A percentile compares a stretch with the other conserved stretches of the same genome.
Conservation (phyloP, 2,797 vertebrate genomes). For the Hydrocynus forskahlii region DNA sequence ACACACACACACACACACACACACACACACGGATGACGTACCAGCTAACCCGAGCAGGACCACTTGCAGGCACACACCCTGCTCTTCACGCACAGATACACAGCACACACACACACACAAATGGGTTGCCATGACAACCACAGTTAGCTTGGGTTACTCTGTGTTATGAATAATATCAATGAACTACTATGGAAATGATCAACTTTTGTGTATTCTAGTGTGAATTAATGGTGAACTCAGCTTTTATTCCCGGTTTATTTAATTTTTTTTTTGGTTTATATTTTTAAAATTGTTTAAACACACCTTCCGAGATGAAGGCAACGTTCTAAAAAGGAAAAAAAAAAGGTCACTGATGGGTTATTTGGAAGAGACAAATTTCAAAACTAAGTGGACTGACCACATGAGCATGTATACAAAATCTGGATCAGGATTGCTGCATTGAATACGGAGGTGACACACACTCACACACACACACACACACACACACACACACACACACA, state of each 20-base stretch:
- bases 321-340: neutral
- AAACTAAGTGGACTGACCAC: neutral
- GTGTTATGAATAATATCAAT: constrained; percentile 50
- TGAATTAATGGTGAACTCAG: constrained; percentile 53
- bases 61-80: constrained; percentile 11
- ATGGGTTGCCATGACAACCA: constrained; percentile 48
- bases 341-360: neutral
- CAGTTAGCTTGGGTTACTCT: constrained; percentile 45
- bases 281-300: neutral
- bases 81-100: neutral
- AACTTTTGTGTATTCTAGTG: constrained; percentile 39
- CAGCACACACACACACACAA: constrained; percentile 31
- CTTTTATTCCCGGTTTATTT: neutral
- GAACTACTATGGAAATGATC: constrained; percentile 44
- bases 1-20: constrained; percentile 34
- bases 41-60: constrained; percentile 45
- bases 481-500: constrained; percentile 17
- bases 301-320: neutral
- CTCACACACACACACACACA: neutral
- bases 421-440: neutral
- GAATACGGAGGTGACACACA: neutral
- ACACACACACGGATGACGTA: constrained; percentile 31
- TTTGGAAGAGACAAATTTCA: neutral
- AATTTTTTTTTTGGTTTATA: too few relatives aligned
- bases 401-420: neutral